Base-by-base conservation (phyloP, 2,797 vertebrate genomes). In the Liasis olivaceus region DNA sequence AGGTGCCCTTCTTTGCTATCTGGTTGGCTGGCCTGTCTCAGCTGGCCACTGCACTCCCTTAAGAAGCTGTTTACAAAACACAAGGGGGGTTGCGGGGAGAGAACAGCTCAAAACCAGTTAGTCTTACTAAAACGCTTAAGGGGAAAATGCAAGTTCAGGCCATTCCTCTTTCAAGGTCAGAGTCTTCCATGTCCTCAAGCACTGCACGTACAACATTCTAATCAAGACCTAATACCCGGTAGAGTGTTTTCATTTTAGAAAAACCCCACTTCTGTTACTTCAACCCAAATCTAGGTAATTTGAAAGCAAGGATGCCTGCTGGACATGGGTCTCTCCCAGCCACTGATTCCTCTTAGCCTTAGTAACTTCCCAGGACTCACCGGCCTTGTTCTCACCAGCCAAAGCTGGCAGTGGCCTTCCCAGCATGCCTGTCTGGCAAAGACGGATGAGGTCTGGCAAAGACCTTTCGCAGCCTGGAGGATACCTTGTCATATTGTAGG, bases 31-130 rank as follows among this genome's bases (percentile, higher is more conserved):
- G n/a, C 60, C 36, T 56, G 28, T 11, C 81, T 88, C 91, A 86
- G 88, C 2, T 26, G 11, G 54, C 26, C 88, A 86, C 4, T 9
- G 20, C 54, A 20, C 81, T 42, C 31, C 36, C 85, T 15, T 14
- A 24, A 47, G 89, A 17, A 64, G 3, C 60, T 91, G 89, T 91
- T 93, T 36, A 64, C 92, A 88, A 90, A 93, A 91, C 89, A 84
- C 7, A 4, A 5, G 56, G 85, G 24, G 42, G 20, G 26, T 15
- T 20, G 15, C 7, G n/a, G 59, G 31, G 2, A 81, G 24, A 31
- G 51, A 28, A n/a, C 42, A 17, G 31, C 89, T 66, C 47, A 47
- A 66, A 93, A 93, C 92, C 85, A 88, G 91, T 89, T 89, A 84
- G 66, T 84, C 85, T 63, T 14, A 77, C n/a, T 54, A 4, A 90